Base-by-base conservation (phyloP, 1,140 invertebrate genomes). In the Anoplophora glabripennis region DNA sequence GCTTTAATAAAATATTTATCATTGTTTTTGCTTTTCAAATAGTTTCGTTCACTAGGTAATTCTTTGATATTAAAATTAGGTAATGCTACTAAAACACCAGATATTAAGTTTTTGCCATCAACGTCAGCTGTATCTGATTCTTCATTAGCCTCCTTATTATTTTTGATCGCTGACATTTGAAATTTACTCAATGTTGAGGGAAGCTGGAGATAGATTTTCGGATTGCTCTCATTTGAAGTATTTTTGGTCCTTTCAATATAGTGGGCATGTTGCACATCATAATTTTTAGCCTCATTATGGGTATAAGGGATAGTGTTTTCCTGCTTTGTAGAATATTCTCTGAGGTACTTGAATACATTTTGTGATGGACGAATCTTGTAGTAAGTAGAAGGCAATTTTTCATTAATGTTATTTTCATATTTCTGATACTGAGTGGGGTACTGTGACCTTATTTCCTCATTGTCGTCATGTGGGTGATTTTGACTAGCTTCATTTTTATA, bases 261-360 rank as follows among this genome's bases (percentile, higher is more conserved):
- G 21, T 28, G 21, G 21, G 2, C 5, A 28, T 5, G 21, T 28
- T 46, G 44, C 18, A n/a, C 17, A n/a, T 18, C 12, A 0, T 0
- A n/a, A 35, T 36, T 33, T 10, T 36, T 34, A 10, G 12, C 12
- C 38, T 53, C 36, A 52, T 45, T 59, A 41, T 59, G 9, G 49
- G 49, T 33, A 59, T 53, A 11, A 21, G 46, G 10, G 28, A 35
- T 37, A 58, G 40, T 42, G 51, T 40, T 40, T 41, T 37, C 49
- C 41, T 28, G 57, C 47, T 28, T 28, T 28, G 21, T 28, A 10
- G 48, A 17, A 44, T 57, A 57, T 47, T 57, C 54, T 40, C 48
- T 45, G 21, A 46, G 35, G 14, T 44, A 52, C 0, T 37, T 40
- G 11, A 53, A 28, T 12, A 33, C 12, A 8, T n/a, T 35, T 8